Conservation (phyloP, 2,113 vertebrate genomes). For the Nothobranchius kuhntae region DNA sequence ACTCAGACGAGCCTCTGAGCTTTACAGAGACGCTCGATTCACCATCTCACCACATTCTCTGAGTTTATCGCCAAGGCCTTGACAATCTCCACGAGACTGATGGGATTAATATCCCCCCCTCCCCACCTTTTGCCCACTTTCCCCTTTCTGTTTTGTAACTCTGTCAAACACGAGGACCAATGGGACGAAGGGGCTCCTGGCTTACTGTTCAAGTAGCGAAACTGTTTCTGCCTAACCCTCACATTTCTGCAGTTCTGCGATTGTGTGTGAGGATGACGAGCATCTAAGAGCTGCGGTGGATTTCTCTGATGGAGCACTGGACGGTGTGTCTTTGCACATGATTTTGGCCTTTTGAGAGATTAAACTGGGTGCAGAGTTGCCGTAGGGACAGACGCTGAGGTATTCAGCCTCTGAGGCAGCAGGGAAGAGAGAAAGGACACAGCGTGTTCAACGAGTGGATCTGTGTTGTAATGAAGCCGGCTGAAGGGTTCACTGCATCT, state of each 20-base stretch:
- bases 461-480: slow-evolving; percentile 28
- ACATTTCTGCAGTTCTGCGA: slow-evolving; percentile 29
- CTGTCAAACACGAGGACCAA: slow-evolving; percentile 55
- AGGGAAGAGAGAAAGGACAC: neutral
- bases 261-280: slow-evolving; percentile 7
- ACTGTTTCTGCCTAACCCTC: slow-evolving; percentile 19
- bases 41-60: slow-evolving; percentile 47
- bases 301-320: slow-evolving; percentile 9
- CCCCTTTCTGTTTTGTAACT: slow-evolving; percentile 35
- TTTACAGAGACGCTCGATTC: slow-evolving; percentile 49
- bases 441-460: slow-evolving; percentile 17
- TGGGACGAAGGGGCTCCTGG: slow-evolving; percentile 75
- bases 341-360: slow-evolving; percentile 20
- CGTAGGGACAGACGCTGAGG: slow-evolving; percentile 39
- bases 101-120: slow-evolving; percentile 23
- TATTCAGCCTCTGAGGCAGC: slow-evolving; percentile 16
- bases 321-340: slow-evolving; percentile 34
- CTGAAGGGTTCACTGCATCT: slow-evolving; percentile 16
- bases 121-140: slow-evolving; percentile 23
- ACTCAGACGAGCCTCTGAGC: slow-evolving; percentile 24
- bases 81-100: slow-evolving; percentile 72
- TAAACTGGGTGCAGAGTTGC: slow-evolving; percentile 15
- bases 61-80: slow-evolving; percentile 57
- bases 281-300: slow-evolving; percentile 28
- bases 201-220: slow-evolving; percentile 70